phyloP scores from a whole-genome alignment of 2,113 vertebrate species.

The Gracilinanus agilis region DNA sequence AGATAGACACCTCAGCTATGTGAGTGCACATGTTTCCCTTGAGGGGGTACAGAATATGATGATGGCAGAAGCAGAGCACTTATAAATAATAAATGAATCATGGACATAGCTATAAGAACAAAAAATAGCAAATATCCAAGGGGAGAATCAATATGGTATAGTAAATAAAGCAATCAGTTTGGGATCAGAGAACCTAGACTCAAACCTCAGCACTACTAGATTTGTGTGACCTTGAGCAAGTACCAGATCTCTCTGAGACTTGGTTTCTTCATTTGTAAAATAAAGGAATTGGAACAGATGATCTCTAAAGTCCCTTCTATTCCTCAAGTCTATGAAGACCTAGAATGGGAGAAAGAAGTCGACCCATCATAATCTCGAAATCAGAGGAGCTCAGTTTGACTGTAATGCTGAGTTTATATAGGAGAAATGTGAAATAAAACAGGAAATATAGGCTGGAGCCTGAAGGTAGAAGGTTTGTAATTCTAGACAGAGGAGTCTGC shows the following conservation, averaged over 20 bases:
- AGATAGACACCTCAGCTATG: constrained; percentile 19
- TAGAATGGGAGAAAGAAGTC: background rate
- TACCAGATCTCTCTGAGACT: background rate
- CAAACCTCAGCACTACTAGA: background rate
- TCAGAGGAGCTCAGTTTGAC: background rate
- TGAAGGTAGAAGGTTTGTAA: background rate
- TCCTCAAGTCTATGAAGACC: background rate
- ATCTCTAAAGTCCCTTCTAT: background rate
- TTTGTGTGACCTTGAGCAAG: background rate
- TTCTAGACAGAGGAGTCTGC: background rate
- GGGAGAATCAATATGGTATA: background rate
- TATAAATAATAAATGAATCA: constrained; percentile 69
- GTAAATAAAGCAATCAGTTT: background rate
- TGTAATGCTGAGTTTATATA: background rate
- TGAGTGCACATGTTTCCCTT: background rate
- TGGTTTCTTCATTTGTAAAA: background rate
- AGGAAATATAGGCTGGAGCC: background rate
- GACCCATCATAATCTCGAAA: constrained; percentile 30
- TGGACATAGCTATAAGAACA: constrained; percentile 57
- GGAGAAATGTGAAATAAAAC: background rate
- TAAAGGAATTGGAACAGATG: background rate
- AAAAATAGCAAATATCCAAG: constrained; percentile 54
- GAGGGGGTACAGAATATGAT: constrained; percentile 12
- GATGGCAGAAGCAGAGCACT: constrained; percentile 64
- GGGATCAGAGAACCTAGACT: background rate